These are phyloP conservation scores for Paraescarpia echinospica DNA, from an alignment of 1,140 invertebrate genomes.

Conservation along the genomic window DNA sequence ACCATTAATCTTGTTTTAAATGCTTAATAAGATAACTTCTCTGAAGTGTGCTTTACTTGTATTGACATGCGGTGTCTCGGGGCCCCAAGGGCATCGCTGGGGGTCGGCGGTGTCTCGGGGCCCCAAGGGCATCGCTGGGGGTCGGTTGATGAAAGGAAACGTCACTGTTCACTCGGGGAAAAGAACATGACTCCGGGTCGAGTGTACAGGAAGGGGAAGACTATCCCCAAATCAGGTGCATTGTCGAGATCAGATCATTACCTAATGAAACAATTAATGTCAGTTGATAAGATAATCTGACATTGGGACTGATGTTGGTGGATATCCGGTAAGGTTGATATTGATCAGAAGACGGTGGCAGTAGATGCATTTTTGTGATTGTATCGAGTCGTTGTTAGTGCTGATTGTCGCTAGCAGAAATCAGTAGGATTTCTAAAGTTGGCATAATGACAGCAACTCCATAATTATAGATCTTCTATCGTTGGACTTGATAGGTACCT, in stretches of 20 bases:
- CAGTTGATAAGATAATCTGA: not conserved
- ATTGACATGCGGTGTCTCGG: not conserved
- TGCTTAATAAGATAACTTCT: not conserved
- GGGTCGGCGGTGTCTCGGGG: not conserved
- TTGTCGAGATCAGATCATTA: not conserved
- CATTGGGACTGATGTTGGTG: not conserved
- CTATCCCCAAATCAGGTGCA: not conserved
- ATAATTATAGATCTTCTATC: not conserved
- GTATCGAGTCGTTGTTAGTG: not conserved
- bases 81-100: not conserved
- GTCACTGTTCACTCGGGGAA: not conserved
- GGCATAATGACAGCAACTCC: not conserved
- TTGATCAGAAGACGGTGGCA: not conserved
- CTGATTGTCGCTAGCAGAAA: not conserved
- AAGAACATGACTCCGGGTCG: not conserved
- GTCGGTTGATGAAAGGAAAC: not conserved
- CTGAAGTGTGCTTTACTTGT: not conserved
- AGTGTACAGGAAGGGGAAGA: not conserved
- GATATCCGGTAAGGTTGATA: not conserved
- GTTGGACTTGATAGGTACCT: not conserved
- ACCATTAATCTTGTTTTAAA: not conserved
- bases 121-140: not conserved
- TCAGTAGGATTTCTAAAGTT: not conserved
- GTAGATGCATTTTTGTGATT: not conserved
- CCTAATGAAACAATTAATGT: not conserved